Percentiles rank a stretch among this genome's conserved stretches.
phyloP scores from a whole-genome alignment of 35 echinoderm and acorn worm genomes.

The Amphiura filiformis region DNA sequence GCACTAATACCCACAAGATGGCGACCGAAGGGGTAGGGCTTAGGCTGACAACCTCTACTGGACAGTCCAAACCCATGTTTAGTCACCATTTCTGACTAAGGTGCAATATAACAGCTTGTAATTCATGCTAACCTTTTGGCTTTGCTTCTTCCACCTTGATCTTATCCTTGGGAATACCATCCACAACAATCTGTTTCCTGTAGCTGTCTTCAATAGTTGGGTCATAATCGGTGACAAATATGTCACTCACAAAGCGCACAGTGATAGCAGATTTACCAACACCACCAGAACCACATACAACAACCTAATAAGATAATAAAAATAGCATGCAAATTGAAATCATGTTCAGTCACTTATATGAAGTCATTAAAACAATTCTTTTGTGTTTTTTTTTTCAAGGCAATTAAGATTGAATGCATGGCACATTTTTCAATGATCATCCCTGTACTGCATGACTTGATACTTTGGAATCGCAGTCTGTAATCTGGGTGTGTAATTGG shows the following conservation, averaged over 20 bases:
- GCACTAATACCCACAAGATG: no score
- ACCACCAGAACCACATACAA: slow-evolving; percentile 74
- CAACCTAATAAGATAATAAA: slow-evolving; percentile 36
- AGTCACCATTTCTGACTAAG: no score
- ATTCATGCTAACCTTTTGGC: not conserved
- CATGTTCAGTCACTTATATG: not conserved
- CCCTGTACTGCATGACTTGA: no score
- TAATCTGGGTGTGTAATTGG: no score
- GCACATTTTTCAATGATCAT: no score
- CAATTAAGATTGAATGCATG: not conserved
- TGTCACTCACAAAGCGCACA: slow-evolving; percentile 65
- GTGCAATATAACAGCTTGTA: no score
- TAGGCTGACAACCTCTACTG: no score
- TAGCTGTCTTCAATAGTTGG: slow-evolving; percentile 92
- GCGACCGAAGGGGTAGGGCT: no score
- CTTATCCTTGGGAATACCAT: slow-evolving; percentile 77
- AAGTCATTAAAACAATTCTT: not conserved
- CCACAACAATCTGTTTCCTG: slow-evolving; percentile 63
- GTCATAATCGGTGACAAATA: slow-evolving; percentile 74
- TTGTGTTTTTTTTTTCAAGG: not conserved
- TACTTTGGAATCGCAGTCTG: no score
- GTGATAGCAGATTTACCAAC: slow-evolving; percentile 88
- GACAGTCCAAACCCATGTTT: no score
- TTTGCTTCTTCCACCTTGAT: slow-evolving; percentile 13
- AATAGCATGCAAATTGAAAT: not conserved